Evolutionary conservation across 2,113 vertebrate species (phyloP).

Genomic region (Gallinago undulata): DNA sequence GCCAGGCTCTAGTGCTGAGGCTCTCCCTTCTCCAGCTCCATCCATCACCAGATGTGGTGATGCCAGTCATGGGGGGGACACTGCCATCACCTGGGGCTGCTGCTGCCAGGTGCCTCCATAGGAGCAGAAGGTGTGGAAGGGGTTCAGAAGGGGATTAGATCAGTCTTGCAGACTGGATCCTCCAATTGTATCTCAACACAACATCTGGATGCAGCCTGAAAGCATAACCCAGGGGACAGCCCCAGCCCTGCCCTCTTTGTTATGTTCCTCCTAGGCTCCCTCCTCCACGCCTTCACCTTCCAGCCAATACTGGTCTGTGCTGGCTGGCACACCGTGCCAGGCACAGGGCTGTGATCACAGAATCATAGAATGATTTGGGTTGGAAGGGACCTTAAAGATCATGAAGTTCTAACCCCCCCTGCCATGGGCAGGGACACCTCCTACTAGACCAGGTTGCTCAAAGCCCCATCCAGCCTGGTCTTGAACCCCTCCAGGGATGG

Average conservation of each 20-base stretch:
- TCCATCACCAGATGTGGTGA: not conserved
- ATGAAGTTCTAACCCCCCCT: not conserved
- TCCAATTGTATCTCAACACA: accelerated
- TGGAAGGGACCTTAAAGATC: not conserved
- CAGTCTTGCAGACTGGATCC: not conserved
- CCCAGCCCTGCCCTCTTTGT: not conserved
- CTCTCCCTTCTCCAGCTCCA: not conserved
- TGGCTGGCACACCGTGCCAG: not conserved
- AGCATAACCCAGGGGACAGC: not conserved
- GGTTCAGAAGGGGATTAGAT: not conserved
- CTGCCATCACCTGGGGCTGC: accelerated
- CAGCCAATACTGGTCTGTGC: not conserved
- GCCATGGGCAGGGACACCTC: not conserved
- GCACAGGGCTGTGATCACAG: not conserved
- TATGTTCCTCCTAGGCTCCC: not conserved
- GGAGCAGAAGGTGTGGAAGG: not conserved
- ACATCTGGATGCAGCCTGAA: not conserved
- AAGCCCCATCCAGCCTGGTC: not conserved
- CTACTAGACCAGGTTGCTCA: not conserved
- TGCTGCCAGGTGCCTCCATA: not conserved
- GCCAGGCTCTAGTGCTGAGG: not conserved
- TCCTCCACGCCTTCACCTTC: not conserved
- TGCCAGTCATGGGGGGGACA: not conserved
- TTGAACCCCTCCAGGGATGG: not conserved
- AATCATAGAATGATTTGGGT: not conserved